Percentiles rank a stretch among this genome's conserved stretches.
These are phyloP conservation scores for Mantis religiosa DNA, from an alignment of 2,888 invertebrate genomes.

Conservation along the genomic window DNA sequence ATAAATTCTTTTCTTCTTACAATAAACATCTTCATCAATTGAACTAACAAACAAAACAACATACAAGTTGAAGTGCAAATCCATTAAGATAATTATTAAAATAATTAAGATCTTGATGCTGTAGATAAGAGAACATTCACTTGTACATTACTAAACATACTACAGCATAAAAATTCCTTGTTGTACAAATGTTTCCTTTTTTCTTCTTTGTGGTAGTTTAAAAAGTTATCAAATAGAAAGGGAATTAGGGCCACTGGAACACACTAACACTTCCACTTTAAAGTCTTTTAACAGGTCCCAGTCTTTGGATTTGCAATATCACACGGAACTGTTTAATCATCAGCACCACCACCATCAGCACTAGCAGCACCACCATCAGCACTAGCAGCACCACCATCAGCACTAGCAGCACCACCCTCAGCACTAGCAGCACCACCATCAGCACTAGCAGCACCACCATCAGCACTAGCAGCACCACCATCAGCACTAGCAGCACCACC, in stretches of 20 bases:
- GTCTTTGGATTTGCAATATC: not conserved
- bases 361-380: too few relatives aligned
- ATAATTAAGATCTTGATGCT: not conserved
- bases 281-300: not conserved
- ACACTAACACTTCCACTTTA: not conserved
- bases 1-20: too few relatives aligned
- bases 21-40: too few relatives aligned
- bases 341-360: too few relatives aligned
- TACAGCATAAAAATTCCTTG: not conserved
- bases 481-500: too few relatives aligned
- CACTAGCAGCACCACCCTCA: too few relatives aligned
- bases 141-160: not conserved
- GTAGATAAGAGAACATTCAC: not conserved
- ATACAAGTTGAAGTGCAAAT: not conserved
- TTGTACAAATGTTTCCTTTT: not conserved
- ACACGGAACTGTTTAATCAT: not conserved
- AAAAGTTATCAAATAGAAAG: not conserved
- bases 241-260: not conserved
- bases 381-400: too few relatives aligned
- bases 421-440: too few relatives aligned
- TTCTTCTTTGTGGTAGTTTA: not conserved
- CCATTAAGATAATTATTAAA: not conserved
- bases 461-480: too few relatives aligned
- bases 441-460: too few relatives aligned
- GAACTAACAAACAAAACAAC: not conserved